A percentile compares a stretch with the other conserved stretches of the same genome.
Conservation (phyloP, 30 jellyfish, hydroid and myxozoan genomes). For the Catostylus mosaicus region DNA sequence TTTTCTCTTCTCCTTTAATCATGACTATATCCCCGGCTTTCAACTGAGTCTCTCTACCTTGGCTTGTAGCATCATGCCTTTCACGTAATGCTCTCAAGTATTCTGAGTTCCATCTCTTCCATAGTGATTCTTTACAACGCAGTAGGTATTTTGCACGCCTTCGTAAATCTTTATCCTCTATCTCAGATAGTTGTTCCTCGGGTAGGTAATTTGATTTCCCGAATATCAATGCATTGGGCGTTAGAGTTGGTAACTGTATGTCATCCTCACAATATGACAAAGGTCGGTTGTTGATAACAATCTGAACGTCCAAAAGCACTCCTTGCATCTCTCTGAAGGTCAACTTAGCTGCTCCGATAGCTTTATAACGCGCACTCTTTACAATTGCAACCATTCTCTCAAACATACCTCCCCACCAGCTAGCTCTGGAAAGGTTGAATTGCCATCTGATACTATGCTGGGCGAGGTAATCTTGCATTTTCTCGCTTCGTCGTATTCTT, state of each 20-base stretch:
- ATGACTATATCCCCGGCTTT: neutral
- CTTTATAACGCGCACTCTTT: conserved; percentile 28
- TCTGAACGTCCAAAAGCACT: conserved; percentile 31
- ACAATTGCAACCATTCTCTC: conserved; percentile 45
- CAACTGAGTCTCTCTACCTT: neutral
- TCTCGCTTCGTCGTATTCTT: conserved; percentile 24
- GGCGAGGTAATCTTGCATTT: conserved; percentile 22
- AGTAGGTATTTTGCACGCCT: conserved; percentile 47
- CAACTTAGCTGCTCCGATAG: conserved; percentile 20
- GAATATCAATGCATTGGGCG: conserved; percentile 26
- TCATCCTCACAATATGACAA: conserved; percentile 46
- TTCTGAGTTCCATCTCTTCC: conserved; percentile 37
- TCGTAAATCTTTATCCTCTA: conserved; percentile 37
- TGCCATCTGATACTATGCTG: conserved; percentile 41
- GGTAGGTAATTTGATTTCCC: conserved; percentile 37
- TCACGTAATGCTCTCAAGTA: conserved; percentile 2
- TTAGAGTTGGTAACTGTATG: conserved; percentile 42
- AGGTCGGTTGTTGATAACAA: conserved; percentile 46
- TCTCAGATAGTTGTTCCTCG: conserved; percentile 17
- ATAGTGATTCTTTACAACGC: conserved; percentile 31
- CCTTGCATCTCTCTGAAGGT: conserved; percentile 31
- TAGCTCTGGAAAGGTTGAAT: conserved; percentile 46
- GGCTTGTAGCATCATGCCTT: neutral
- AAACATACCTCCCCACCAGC: conserved; percentile 75
- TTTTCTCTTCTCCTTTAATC: neutral